Evolutionary conservation across 2,797 vertebrate genomes (phyloP).

Genomic region (Molossus molossus): DNA sequence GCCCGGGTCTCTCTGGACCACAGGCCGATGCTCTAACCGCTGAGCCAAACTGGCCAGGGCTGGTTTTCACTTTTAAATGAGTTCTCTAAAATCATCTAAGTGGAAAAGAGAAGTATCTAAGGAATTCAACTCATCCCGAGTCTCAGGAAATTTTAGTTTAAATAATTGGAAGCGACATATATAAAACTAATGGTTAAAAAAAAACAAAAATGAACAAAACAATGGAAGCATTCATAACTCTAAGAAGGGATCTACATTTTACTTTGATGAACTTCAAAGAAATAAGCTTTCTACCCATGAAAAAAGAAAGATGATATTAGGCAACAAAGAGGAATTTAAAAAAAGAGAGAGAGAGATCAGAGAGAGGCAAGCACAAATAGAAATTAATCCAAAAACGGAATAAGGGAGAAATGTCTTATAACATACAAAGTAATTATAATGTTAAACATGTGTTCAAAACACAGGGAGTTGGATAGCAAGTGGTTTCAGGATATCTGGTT

Average conservation of each 20-base stretch:
- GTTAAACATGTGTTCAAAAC: background rate
- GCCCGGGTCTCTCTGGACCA: too few relatives aligned
- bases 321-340: background rate
- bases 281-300: background rate
- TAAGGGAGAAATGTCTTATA: background rate
- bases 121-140: background rate
- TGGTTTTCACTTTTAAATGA: background rate
- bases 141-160: background rate
- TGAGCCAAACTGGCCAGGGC: too few relatives aligned
- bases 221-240: background rate
- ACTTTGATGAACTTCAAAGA: conserved; percentile 25
- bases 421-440: background rate
- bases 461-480: background rate
- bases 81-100: background rate
- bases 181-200: background rate
- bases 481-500: background rate
- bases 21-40: too few relatives aligned
- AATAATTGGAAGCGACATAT: background rate
- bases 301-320: background rate
- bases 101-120: background rate
- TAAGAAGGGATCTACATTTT: background rate
- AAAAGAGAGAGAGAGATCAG: background rate
- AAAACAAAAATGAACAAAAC: background rate
- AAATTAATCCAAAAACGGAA: background rate
- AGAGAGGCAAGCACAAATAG: background rate